Base-by-base conservation (phyloP, 2,113 vertebrate genomes). In the Cephalopholis sonnerati region DNA sequence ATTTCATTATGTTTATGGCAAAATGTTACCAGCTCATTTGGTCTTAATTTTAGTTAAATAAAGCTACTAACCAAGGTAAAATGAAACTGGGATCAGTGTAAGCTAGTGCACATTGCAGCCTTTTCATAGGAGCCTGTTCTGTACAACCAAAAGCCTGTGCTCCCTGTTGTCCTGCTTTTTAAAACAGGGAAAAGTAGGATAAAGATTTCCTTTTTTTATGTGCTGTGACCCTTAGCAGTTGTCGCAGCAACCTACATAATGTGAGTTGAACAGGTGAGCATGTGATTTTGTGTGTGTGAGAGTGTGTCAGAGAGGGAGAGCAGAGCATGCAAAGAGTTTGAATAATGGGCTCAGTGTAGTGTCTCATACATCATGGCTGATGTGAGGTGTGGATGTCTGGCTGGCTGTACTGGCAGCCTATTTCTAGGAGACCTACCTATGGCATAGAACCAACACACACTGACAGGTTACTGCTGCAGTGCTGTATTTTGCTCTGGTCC, bases 361-460 rank as follows among this genome's bases (percentile, higher is more conserved):
- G 3, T n/a, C 65, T 89, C 85, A 74, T 89, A 63, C 63, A 91
- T 91, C 79, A 87, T 72, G 54, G 73, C 79, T 77, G 82, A 81
- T 48, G 54, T 81, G 59, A 57, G 53, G 36, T 69, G 32, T 61
- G 41, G 70, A 84, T 59, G 62, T 62, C 53, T 84, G 75, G 53
- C 39, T 25, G 50, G 66, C 59, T 82, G 25, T n/a, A 58, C 61
- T 48, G 27, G 18, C 44, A 78, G 29, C 25, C 87, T 92, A 88
- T 88, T 88, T 88, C 73, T 58, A 71, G 89, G 41, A 86, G 90
- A 77, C 65, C 81, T 82, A 86, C 83, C 88, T 88, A 83, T 86
- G 69, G 81, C 82, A 59, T 55, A 22, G 63, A 84, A 77, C 39
- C 78, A 82, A 64, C 48, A 62, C 79, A 83, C 69, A 77, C 75